A percentile compares a stretch with the other conserved stretches of the same genome.
phyloP scores from a whole-genome alignment of 2,888 invertebrate species.

The Oxyteleia sp. region DNA sequence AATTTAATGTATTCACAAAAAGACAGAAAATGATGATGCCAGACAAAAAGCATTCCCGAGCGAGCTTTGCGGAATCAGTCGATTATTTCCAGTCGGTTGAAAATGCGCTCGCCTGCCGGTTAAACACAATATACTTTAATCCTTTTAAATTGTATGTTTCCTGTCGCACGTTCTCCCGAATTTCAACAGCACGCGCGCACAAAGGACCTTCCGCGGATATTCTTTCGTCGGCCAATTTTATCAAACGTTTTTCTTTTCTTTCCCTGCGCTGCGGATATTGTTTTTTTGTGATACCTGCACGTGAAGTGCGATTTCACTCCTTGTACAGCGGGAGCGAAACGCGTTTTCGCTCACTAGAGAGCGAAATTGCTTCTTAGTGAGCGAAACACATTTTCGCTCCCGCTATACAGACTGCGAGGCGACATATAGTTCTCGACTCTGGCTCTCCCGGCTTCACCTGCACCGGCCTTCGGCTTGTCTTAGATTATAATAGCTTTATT shows the following conservation, averaged over 20 bases:
- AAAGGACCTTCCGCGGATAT: conserved; percentile 53
- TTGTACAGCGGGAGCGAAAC: too few relatives aligned
- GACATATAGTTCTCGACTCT: too few relatives aligned
- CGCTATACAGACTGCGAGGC: too few relatives aligned
- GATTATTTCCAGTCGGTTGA: conserved; percentile 70
- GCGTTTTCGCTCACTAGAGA: too few relatives aligned
- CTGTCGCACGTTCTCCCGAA: conserved; percentile 49
- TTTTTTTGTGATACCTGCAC: too few relatives aligned
- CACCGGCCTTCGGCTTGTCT: too few relatives aligned
- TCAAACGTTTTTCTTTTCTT: conserved; percentile 54
- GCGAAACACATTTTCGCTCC: too few relatives aligned
- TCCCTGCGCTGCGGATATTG: conserved; percentile 50
- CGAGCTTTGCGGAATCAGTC: conserved; percentile 65
- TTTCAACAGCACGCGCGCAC: conserved; percentile 34
- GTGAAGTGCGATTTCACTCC: too few relatives aligned
- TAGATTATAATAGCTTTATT: too few relatives aligned
- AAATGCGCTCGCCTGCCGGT: conserved; percentile 73
- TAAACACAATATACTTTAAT: conserved; percentile 83
- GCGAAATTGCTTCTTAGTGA: too few relatives aligned
- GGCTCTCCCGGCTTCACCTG: too few relatives aligned
- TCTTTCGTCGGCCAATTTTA: conserved; percentile 53
- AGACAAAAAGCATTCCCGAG: conserved; percentile 47
- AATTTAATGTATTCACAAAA: conserved; percentile 66
- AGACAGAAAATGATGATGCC: conserved; percentile 50
- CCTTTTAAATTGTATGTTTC: conserved; percentile 78